These are phyloP conservation scores for Portunus trituberculatus DNA, from an alignment of 1,140 invertebrate species.

Conservation along the genomic window DNA sequence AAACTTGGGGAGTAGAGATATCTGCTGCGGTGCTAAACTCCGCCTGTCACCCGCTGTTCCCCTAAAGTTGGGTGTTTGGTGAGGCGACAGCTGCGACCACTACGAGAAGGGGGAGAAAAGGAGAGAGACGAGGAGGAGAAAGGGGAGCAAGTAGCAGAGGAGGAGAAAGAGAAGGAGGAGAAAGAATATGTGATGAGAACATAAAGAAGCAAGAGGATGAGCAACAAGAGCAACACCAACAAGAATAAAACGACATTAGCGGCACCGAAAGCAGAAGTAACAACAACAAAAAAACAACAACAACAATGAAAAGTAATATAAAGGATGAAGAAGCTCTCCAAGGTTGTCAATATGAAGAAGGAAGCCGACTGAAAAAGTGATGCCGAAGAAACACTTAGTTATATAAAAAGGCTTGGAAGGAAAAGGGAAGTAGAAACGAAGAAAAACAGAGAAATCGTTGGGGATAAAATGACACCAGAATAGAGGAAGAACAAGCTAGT, in stretches of 20 bases:
- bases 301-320: neutral
- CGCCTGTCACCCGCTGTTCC: conserved; percentile 68
- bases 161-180: neutral
- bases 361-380: neutral
- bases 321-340: neutral
- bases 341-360: neutral
- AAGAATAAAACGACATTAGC: neutral
- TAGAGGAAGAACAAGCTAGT: conserved; percentile 11
- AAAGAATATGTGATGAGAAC: neutral
- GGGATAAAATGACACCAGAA: neutral
- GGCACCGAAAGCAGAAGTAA: neutral
- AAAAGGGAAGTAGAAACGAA: neutral
- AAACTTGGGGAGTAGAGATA: conserved; percentile 72
- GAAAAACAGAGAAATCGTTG: neutral
- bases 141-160: neutral
- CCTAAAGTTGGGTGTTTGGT: conserved; percentile 71
- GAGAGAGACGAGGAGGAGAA: neutral
- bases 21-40: conserved; percentile 67
- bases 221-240: neutral
- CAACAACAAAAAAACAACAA: neutral
- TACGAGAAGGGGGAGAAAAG: neutral
- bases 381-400: neutral
- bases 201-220: neutral
- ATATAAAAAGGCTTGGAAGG: neutral
- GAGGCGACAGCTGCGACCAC: conserved; percentile 63